A percentile compares a stretch with the other conserved stretches of the same genome.
These are phyloP conservation scores for Ormyrus labotus DNA, from an alignment of 2,888 invertebrate genomes.

Conservation along the genomic window DNA sequence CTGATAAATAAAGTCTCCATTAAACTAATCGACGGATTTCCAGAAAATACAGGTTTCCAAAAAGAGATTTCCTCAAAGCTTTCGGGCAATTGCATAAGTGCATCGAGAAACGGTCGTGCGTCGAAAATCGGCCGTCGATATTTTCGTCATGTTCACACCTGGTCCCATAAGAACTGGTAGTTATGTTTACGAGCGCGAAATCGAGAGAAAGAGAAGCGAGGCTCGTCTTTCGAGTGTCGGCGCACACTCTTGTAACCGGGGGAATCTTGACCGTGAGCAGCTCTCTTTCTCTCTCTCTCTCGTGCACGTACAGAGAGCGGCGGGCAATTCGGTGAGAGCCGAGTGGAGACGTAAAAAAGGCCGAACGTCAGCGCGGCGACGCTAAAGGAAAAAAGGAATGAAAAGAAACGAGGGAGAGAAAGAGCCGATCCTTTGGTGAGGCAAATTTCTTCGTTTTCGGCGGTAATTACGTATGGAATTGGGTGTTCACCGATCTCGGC, in stretches of 20 bases:
- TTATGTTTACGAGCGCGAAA: slow-evolving; percentile 58
- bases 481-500: slow-evolving; percentile 13
- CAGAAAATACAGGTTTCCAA: too few relatives aligned
- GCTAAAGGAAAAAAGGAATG: not conserved
- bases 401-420: slow-evolving; percentile 26
- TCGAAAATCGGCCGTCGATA: slow-evolving; percentile 35
- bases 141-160: slow-evolving; percentile 49
- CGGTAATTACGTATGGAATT: slow-evolving; percentile 58
- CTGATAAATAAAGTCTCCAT: too few relatives aligned
- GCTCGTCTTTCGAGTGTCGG: not conserved
- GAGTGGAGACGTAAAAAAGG: too few relatives aligned
- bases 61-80: too few relatives aligned
- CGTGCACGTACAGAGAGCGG: not conserved
- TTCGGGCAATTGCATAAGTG: slow-evolving; percentile 10
- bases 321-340: not conserved
- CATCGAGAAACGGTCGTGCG: not conserved
- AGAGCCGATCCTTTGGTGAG: slow-evolving; percentile 47
- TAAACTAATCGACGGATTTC: too few relatives aligned
- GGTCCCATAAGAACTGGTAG: slow-evolving; percentile 47
- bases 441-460: slow-evolving; percentile 58
- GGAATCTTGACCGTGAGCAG: too few relatives aligned
- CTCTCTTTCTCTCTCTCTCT: not conserved
- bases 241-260: not conserved
- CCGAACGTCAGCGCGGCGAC: too few relatives aligned
- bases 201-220: slow-evolving; percentile 35